phyloP scores from a whole-genome alignment of 2,888 invertebrate species.

The Acleris laterana region DNA sequence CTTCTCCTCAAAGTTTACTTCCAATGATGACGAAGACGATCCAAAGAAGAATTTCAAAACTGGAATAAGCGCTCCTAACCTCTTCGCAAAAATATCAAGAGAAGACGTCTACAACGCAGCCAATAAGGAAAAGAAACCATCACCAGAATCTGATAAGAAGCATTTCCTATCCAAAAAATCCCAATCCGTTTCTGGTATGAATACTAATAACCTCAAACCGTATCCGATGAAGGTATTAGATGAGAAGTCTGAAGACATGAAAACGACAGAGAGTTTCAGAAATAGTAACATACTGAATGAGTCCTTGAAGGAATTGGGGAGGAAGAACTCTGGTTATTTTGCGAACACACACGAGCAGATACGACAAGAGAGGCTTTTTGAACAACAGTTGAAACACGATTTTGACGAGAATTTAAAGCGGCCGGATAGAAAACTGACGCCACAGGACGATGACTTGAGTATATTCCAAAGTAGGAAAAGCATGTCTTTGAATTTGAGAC shows the following conservation, averaged over 20 bases:
- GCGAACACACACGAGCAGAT: constrained; percentile 88
- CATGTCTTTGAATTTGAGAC: constrained; percentile 70
- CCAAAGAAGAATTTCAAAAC: constrained; percentile 67
- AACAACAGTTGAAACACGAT: constrained; percentile 75
- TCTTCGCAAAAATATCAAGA: constrained; percentile 69
- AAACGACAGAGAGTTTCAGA: constrained; percentile 64
- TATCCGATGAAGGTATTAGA: constrained; percentile 80
- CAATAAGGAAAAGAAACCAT: constrained; percentile 47
- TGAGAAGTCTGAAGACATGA: constrained; percentile 73
- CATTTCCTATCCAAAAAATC: constrained; percentile 75
- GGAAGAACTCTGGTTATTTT: constrained; percentile 82
- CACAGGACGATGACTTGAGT: constrained; percentile 60
- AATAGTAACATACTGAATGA: constrained; percentile 71
- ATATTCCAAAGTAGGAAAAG: constrained; percentile 67
- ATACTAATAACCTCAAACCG: constrained; percentile 56
- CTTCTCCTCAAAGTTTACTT: constrained; percentile 67
- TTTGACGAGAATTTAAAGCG: constrained; percentile 76
- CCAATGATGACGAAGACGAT: constrained; percentile 70
- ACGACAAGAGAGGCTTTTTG: constrained; percentile 85
- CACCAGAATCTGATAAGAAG: constrained; percentile 59
- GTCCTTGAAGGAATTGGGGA: constrained; percentile 62
- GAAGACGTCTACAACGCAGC: constrained; percentile 57
- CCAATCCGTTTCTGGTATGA: constrained; percentile 72
- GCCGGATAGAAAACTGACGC: constrained; percentile 61
- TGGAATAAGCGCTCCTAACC: constrained; percentile 71